Base-by-base conservation (phyloP, 2,888 invertebrate genomes). In the Luffia ferchaultella region DNA sequence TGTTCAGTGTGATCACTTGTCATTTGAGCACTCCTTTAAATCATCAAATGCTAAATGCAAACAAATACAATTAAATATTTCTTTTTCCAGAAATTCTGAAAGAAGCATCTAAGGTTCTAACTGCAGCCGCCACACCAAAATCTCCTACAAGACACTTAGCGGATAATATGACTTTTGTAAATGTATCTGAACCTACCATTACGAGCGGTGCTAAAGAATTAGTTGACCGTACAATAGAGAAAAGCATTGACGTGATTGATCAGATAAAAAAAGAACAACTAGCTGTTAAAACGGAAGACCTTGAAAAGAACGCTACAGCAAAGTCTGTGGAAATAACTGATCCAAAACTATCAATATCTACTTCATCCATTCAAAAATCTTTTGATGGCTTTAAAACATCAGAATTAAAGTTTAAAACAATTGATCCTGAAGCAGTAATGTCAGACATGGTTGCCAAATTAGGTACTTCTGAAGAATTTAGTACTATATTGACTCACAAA, bases 201-300 rank as follows among this genome's bases (percentile, higher is more conserved):
- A 86, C 85, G 1, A 85, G 72, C 49, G 86, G 86, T 54, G 85
- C 86, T 20, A 85, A 77, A 57, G 87, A 86, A 61, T 65, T 86
- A 20, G 86, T 86, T 12, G 86, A 87, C 60, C 69, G 82, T 41
- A 75, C 79, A 1, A 74, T 83, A 16, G 79, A 82, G 62, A 82
- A 76, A 54, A 80, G 80, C 49, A 72, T 77, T 42, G 70, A 71
- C 46, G 76, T 79, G 0, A 74, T 76, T 43, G 75, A 76, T 55
- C 76, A 83, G 67, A 77, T 77, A 20, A 76, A 78, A 53, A 68
- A 73, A 59, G 79, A 85, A 65, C 72, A 79, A 53, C 61, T 74
- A 18, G 80, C 79, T 7, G 74, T 74, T 1, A 69, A 80, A 68
- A 67, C 76, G 67, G 83, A 82, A 65, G 80, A 79, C 53, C 54